phyloP scores from a whole-genome alignment of 1,140 invertebrate genomes.

The Helicoverpa zea region DNA sequence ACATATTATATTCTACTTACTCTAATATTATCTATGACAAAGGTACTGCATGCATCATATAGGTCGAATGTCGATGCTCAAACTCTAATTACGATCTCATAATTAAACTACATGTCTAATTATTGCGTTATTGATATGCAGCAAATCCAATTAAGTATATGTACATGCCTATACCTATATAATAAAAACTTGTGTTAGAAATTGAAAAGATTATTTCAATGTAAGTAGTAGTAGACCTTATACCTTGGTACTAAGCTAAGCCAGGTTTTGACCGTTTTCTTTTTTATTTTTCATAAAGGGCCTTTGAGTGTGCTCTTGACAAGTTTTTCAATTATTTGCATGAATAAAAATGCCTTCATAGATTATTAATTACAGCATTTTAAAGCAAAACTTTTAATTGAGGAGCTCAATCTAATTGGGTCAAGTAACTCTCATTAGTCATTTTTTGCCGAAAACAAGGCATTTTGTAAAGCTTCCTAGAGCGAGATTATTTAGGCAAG shows the following conservation, averaged over 20 bases:
- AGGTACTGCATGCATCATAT: neutral
- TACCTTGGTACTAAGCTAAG: too few relatives aligned
- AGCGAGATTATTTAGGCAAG: slow-evolving; percentile 3
- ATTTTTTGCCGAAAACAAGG: slow-evolving; percentile 26
- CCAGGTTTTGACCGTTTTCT: too few relatives aligned
- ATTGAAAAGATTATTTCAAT: too few relatives aligned
- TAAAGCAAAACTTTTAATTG: slow-evolving; percentile 36
- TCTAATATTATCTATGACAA: too few relatives aligned
- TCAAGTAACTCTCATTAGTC: slow-evolving; percentile 8
- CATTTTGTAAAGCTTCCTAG: slow-evolving; percentile 11
- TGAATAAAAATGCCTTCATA: slow-evolving; percentile 4
- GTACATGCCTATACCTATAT: too few relatives aligned
- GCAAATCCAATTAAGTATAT: neutral
- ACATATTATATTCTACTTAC: too few relatives aligned
- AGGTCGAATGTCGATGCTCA: neutral
- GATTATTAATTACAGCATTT: slow-evolving; percentile 17
- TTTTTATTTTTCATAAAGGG: too few relatives aligned
- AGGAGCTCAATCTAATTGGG: slow-evolving; percentile 30
- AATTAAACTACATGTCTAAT: slow-evolving; percentile 11
- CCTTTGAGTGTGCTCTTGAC: neutral
- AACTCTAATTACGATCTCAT: slow-evolving; percentile 13
- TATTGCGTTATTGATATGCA: neutral
- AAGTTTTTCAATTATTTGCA: neutral
- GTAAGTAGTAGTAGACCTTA: too few relatives aligned
- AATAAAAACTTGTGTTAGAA: too few relatives aligned